phyloP scores from a whole-genome alignment of 2,113 vertebrate species.

The Hemicordylus capensis region DNA sequence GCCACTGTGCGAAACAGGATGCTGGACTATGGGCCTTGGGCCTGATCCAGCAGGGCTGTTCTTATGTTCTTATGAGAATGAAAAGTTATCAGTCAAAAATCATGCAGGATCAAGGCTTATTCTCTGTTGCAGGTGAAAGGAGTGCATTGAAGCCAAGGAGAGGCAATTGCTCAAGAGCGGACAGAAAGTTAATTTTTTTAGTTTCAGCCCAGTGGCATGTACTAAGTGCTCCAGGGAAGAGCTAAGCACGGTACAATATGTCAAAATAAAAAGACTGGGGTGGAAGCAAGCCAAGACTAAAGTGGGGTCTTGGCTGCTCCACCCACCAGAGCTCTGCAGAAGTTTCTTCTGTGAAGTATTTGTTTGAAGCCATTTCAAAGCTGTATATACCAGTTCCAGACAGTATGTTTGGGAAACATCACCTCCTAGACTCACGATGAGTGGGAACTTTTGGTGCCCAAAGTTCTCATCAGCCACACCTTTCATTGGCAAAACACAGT shows the following conservation, averaged over 20 bases:
- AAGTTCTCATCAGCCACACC: constrained; percentile 13
- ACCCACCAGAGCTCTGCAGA: neutral
- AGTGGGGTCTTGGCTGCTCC: constrained; percentile 5
- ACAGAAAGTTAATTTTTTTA: constrained; percentile 28
- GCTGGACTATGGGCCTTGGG: no score
- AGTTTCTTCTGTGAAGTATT: neutral
- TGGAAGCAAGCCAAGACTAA: constrained; percentile 35
- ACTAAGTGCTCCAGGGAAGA: neutral
- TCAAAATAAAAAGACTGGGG: constrained; percentile 13
- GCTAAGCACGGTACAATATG: constrained; percentile 2
- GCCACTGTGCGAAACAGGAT: no score
- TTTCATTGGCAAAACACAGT: neutral
- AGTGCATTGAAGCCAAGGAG: neutral
- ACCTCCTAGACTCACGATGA: neutral
- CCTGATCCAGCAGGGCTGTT: no score
- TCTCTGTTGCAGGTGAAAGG: constrained; percentile 5
- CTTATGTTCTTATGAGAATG: no score
- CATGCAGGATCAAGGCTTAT: neutral
- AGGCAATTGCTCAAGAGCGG: neutral
- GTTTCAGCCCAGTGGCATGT: constrained; percentile 22
- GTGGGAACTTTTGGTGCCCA: neutral
- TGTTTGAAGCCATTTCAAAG: constrained; percentile 29
- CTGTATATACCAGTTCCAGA: neutral
- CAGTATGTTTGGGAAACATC: neutral
- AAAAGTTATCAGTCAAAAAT: neutral